Percentiles rank a stretch among this genome's conserved stretches.
Evolutionary conservation across 2,888 invertebrate species (phyloP).

Genomic region (Drosophila subquinaria): DNA sequence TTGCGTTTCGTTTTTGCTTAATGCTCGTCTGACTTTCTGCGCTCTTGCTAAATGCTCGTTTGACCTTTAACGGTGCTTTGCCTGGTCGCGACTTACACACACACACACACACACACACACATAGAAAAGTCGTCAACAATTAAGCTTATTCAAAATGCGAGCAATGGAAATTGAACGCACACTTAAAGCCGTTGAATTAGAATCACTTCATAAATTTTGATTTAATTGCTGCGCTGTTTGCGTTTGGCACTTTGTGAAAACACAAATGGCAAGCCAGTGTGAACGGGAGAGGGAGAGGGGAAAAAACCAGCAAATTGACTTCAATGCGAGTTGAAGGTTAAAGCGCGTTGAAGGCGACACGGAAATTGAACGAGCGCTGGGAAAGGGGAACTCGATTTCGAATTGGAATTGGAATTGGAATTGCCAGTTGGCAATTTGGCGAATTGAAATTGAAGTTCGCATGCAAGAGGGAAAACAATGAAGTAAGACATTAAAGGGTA

Average conservation of each 20-base stretch:
- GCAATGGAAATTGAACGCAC: slow-evolving; percentile 61
- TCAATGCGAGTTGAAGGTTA: slow-evolving; percentile 81
- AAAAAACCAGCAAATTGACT: slow-evolving; percentile 61
- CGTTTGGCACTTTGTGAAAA: slow-evolving; percentile 40
- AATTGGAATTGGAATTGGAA: slow-evolving; percentile 13
- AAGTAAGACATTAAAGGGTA: slow-evolving; percentile 36
- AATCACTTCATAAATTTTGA: slow-evolving; percentile 71
- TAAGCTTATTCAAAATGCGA: slow-evolving; percentile 78
- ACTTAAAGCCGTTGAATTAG: slow-evolving; percentile 60
- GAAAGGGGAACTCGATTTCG: slow-evolving; percentile 23
- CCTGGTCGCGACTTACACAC: slow-evolving; percentile 52
- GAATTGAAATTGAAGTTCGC: slow-evolving; percentile 22
- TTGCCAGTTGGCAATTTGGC: slow-evolving; percentile 9
- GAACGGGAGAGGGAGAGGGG: not conserved
- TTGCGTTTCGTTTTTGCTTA: slow-evolving; percentile 27
- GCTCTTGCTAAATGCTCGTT: slow-evolving; percentile 69
- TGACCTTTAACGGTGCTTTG: slow-evolving; percentile 78
- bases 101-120: slow-evolving; percentile 1
- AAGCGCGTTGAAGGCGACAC: slow-evolving; percentile 57
- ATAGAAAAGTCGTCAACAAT: slow-evolving; percentile 67
- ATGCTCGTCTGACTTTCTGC: slow-evolving; percentile 23
- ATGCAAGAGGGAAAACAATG: slow-evolving; percentile 27
- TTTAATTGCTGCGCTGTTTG: slow-evolving; percentile 59
- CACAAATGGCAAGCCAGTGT: slow-evolving; percentile 14
- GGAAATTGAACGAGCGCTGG: slow-evolving; percentile 59